Conservation (phyloP, 2,888 invertebrate species). For the Xylocampa areola region DNA sequence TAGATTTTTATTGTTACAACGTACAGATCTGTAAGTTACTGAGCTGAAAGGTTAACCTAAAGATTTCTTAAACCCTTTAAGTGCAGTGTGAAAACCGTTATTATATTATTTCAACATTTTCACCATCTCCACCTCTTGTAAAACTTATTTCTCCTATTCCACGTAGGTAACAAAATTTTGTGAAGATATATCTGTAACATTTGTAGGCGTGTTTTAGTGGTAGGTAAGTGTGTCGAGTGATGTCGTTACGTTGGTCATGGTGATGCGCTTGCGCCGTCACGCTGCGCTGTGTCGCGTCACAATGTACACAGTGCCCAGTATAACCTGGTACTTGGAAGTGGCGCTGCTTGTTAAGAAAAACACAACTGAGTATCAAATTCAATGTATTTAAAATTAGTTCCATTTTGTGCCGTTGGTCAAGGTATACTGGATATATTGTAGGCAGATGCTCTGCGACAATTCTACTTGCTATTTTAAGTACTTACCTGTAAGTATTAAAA, state of each 20-base stretch:
- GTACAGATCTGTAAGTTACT: too few relatives aligned
- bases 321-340: constrained; percentile 16
- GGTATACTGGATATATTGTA: background rate
- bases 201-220: too few relatives aligned
- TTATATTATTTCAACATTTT: too few relatives aligned
- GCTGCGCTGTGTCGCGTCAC: constrained; percentile 72
- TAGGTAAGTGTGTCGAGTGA: constrained; percentile 21
- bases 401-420: background rate
- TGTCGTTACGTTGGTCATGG: constrained; percentile 64
- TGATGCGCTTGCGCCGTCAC: constrained; percentile 66
- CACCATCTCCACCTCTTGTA: too few relatives aligned
- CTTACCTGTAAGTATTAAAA: constrained; percentile 1
- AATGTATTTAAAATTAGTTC: constrained; percentile 4
- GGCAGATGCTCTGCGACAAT: constrained; percentile 13
- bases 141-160: too few relatives aligned
- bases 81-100: too few relatives aligned
- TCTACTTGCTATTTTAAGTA: constrained; percentile 16
- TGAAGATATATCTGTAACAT: too few relatives aligned
- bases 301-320: constrained; percentile 33
- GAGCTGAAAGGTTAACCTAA: too few relatives aligned
- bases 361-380: background rate
- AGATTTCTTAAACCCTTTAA: too few relatives aligned
- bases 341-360: constrained; percentile 1
- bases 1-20: too few relatives aligned
- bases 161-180: too few relatives aligned